Evolutionary conservation across 2,888 invertebrate genomes (phyloP).

Genomic region (Lapara coniferarum): DNA sequence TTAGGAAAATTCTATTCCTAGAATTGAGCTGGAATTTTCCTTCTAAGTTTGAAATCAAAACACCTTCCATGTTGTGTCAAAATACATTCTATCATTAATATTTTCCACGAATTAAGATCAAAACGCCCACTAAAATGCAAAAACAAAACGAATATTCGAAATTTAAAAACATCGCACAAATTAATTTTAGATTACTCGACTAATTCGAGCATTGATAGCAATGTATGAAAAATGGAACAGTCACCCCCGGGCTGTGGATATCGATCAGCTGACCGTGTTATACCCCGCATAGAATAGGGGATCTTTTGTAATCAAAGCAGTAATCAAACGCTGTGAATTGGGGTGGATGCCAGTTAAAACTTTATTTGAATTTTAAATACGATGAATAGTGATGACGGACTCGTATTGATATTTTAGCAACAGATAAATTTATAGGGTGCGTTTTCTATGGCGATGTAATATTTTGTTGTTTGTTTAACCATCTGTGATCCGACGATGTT

Average conservation of each 20-base stretch:
- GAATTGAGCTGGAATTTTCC: too few species aligned
- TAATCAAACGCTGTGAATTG: slow-evolving; percentile 75
- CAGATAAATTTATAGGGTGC: slow-evolving; percentile 49
- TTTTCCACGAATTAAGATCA: too few species aligned
- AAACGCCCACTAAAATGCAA: too few species aligned
- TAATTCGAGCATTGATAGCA: slow-evolving; percentile 43
- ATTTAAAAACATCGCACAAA: background rate
- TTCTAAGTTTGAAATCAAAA: too few species aligned
- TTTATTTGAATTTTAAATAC: slow-evolving; percentile 75
- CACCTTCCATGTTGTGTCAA: too few species aligned
- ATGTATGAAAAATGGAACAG: slow-evolving; percentile 42
- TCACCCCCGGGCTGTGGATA: slow-evolving; percentile 55
- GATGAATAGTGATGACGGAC: slow-evolving; percentile 44
- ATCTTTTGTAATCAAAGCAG: slow-evolving; percentile 77
- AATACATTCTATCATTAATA: too few species aligned
- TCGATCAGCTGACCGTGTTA: slow-evolving; percentile 70
- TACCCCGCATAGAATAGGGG: slow-evolving; percentile 53
- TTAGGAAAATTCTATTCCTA: too few species aligned
- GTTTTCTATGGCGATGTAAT: slow-evolving; percentile 39
- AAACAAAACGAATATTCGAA: background rate
- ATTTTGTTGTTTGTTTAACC: slow-evolving; percentile 36
- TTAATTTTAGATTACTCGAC: background rate
- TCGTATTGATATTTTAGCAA: slow-evolving; percentile 47
- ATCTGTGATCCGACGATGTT: slow-evolving; percentile 34
- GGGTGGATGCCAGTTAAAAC: slow-evolving; percentile 63